A percentile compares a stretch with the other conserved stretches of the same genome.
phyloP scores from a whole-genome alignment of 2,797 vertebrate species.

The Astyanax mexicanus region DNA sequence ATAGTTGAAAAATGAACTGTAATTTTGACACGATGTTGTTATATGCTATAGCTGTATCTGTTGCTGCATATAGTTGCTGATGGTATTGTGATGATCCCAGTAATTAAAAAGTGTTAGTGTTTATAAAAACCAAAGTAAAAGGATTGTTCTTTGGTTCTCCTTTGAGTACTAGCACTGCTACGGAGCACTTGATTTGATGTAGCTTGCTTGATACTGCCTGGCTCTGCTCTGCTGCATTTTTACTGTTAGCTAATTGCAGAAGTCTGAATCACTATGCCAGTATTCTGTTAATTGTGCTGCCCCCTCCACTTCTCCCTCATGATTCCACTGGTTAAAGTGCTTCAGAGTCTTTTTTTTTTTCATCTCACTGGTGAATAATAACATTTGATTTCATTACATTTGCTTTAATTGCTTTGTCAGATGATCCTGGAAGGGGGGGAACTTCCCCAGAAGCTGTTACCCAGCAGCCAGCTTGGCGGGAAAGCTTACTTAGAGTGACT shows the following conservation, averaged over 20 bases:
- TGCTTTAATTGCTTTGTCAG: neutral
- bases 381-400: neutral
- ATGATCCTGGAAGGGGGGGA: neutral
- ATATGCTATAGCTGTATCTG: too few species aligned
- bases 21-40: too few species aligned
- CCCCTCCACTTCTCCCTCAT: neutral
- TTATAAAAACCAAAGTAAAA: too few species aligned
- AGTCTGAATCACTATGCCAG: neutral
- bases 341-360: neutral
- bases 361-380: neutral
- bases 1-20: too few species aligned
- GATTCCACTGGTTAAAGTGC: neutral
- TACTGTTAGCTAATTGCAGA: neutral
- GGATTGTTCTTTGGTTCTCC: too few species aligned
- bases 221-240: neutral
- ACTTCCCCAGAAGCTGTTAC: slow-evolving; percentile 1
- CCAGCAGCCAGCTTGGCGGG: neutral
- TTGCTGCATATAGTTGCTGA: too few species aligned
- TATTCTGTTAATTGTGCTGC: neutral
- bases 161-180: neutral
- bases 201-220: neutral
- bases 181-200: neutral
- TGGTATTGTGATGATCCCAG: too few species aligned
- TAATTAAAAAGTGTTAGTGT: too few species aligned
- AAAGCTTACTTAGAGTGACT: neutral